Evolutionary conservation across 2,113 vertebrate species (phyloP).

Genomic region (Peucedramus taeniatus): DNA sequence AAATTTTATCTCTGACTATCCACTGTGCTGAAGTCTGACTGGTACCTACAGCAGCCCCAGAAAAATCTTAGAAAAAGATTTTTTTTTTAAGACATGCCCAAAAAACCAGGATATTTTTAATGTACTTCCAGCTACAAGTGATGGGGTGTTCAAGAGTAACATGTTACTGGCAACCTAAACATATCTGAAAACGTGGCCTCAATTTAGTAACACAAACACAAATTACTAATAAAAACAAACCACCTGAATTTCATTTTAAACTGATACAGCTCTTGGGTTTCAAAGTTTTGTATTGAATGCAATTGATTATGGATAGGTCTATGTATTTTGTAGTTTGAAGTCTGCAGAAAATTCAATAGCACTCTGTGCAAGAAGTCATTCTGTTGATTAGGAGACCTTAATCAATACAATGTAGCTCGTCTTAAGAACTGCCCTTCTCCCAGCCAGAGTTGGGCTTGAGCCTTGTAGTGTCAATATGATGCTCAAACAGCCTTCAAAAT

Average conservation of each 20-base stretch:
- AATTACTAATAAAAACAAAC: neutral
- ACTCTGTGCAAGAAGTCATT: neutral
- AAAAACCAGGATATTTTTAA: neutral
- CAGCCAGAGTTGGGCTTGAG: neutral
- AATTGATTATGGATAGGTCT: neutral
- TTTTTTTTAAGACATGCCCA: neutral
- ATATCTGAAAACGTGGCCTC: neutral
- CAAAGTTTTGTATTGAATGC: neutral
- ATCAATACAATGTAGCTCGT: conserved; percentile 30
- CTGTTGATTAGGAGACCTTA: conserved; percentile 6
- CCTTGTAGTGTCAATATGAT: neutral
- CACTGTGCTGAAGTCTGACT: neutral
- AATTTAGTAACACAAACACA: neutral
- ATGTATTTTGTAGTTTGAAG: neutral
- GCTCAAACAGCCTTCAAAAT: neutral
- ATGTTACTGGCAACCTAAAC: neutral
- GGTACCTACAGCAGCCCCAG: neutral
- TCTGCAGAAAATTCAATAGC: neutral
- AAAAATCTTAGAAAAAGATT: neutral
- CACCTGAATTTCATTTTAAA: neutral
- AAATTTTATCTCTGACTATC: neutral
- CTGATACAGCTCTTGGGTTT: neutral
- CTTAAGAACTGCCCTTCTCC: neutral
- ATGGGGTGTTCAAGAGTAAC: neutral
- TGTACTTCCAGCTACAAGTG: neutral